Base-by-base conservation (phyloP, 2,888 invertebrate genomes). In the Amblyjoppa fuscipennis region DNA sequence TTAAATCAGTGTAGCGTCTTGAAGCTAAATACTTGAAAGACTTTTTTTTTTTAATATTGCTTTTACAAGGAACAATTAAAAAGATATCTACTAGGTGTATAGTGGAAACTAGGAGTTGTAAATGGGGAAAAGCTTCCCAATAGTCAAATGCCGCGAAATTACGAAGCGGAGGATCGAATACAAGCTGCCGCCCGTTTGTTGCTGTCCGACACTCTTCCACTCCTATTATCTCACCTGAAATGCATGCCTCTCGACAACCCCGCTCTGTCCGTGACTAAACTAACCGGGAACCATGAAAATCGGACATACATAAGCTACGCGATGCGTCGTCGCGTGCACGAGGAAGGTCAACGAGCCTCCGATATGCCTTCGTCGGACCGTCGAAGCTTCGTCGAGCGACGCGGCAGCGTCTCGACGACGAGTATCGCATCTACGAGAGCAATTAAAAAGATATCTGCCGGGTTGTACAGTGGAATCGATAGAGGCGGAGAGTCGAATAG, bases 151-250 rank as follows among this genome's bases (percentile, higher is more conserved):
- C 4, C 2, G 34, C 4, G 4, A 90, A 90, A 90, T 90, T 89
- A 88, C 81, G 79, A 78, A 88, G 49, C 79, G 53, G 73, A 81
- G 85, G 81, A 78, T 82, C 78, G 85, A 83, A 68, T 70, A 80
- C 87, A 83, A 68, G 78, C 66, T 59, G 70, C 70, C 51, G 70
- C 70, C 51, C 28, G 56, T 11, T 20, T 69, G 31, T 25, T 61
- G 74, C 61, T 69, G 69, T 45, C 61, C 45, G 66, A 59, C 59
- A 34, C 70, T 64, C 38, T 78, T 70, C 81, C 88, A 88, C 84
- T 89, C 81, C 77, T 79, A 87, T 84, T 89, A 89, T 90, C 89
- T 89, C 83, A 85, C 86, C 89, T 89, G 83, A 89, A 89, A 88
- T 61, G 80, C 38, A 59, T 76, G 78, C 71, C 75, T 49, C 75